Evolutionary conservation across 2,113 vertebrate species (phyloP).

Genomic region (Periophthalmus modestus): DNA sequence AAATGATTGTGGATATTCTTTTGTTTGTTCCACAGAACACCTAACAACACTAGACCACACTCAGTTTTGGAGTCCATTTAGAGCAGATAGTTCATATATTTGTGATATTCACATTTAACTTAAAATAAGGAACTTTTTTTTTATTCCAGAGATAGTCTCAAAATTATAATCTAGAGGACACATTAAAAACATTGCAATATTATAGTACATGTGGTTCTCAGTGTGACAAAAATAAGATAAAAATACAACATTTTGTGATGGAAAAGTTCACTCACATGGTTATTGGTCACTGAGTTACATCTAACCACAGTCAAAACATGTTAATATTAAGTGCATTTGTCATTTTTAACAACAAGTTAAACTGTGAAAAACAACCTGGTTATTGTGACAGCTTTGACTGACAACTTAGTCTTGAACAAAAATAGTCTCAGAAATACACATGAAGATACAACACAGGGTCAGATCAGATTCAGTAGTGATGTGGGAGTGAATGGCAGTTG

Average conservation of each 20-base stretch:
- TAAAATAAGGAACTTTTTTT: not conserved
- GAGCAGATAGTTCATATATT: no score
- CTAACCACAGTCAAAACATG: not conserved
- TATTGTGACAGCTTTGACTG: conserved; percentile 54
- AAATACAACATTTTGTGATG: not conserved
- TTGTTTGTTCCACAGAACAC: no score
- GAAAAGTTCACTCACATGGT: not conserved
- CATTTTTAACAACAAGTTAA: not conserved
- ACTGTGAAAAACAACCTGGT: conserved; percentile 6
- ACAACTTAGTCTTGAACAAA: conserved; percentile 32
- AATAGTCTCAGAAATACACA: not conserved
- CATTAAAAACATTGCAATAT: no score
- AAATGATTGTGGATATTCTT: no score
- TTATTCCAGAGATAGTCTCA: not conserved
- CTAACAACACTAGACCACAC: no score
- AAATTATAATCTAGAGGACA: not conserved
- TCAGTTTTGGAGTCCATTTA: no score
- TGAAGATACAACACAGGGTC: conserved; percentile 23
- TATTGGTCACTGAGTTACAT: not conserved
- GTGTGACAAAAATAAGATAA: not conserved
- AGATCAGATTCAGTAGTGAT: conserved; percentile 40
- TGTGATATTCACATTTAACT: no score
- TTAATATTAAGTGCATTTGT: conserved; percentile 7
- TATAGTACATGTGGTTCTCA: not conserved
- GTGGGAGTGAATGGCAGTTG: not conserved